Conservation (phyloP, 1,140 invertebrate species). For the Trichogramma pretiosum region DNA sequence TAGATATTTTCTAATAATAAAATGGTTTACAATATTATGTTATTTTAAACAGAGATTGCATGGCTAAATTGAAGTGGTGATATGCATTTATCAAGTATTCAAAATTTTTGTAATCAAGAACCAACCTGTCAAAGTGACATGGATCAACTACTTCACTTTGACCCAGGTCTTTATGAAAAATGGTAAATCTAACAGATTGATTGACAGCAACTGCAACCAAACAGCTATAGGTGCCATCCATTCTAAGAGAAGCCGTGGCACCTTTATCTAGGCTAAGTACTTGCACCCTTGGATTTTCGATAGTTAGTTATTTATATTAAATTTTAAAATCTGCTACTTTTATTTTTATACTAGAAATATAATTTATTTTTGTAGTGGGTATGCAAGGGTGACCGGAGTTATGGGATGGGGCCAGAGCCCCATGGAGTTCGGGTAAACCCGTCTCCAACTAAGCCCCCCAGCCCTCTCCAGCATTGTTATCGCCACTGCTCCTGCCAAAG, state of each 20-base stretch:
- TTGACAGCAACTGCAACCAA: too few species aligned
- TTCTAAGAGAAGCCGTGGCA: conserved; percentile 2
- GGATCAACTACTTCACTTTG: too few species aligned
- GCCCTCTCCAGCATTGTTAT: conserved; percentile 44
- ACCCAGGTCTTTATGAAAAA: too few species aligned
- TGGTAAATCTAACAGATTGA: too few species aligned
- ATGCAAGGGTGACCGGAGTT: conserved; percentile 46
- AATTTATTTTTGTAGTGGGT: conserved; percentile 31
- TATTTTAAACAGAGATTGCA: too few species aligned
- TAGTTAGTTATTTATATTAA: background rate
- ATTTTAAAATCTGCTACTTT: background rate
- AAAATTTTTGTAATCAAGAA: too few species aligned
- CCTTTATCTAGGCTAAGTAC: conserved; percentile 5
- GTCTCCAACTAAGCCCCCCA: conserved; percentile 45
- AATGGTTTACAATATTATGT: too few species aligned
- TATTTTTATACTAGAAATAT: background rate
- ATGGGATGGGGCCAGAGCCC: conserved; percentile 48
- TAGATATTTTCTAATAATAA: too few species aligned
- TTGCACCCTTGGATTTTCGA: conserved; percentile 4
- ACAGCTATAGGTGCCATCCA: too few species aligned
- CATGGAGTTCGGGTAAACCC: conserved; percentile 48
- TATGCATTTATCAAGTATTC: too few species aligned
- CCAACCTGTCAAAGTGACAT: too few species aligned
- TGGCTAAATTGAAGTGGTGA: too few species aligned
- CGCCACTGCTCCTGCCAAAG: conserved; percentile 41